Evolutionary conservation across 2,113 vertebrate species (phyloP), one percentile per base, ranked within the genome.

Genomic region (Oxygymnocypris stewartii): DNA sequence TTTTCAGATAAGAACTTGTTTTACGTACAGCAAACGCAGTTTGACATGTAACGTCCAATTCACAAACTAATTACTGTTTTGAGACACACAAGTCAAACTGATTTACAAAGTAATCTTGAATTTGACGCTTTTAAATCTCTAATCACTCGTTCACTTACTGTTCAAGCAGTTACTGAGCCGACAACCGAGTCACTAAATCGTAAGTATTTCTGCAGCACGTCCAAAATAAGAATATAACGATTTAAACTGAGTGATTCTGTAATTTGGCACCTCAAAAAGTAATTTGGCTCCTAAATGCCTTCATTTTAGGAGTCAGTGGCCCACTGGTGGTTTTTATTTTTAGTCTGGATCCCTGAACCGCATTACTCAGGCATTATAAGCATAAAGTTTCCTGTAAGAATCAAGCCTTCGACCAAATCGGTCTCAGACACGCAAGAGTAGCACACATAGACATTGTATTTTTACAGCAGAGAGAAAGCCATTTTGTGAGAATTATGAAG

Each of bases 401-500:
- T 44, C 59, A 44, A 65, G 59, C 57, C 23, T 65, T 51, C 14
- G n/a, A 82, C 79, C 79, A 47, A 28, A 82, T 82, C 40, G 42
- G 59, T 42, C 40, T 65, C 23, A 28, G 59, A 47, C 57, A 81
- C n/a, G 37, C 57, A 42, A 44, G 20, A 16, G 23, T 40, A 49
- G n/a, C n/a, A 77, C 76, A 78, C 25, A 4, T 13, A 69, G 81
- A 69, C 65, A 37, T n/a, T 23, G 25, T 82, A 82, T 82, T 82
- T 65, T 82, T 71, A 71, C 81, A 69, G 81, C 65, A 71, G 44
- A 51, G 51, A 54, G 10, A 82, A 51, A 31, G 44, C 81, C 63
- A 82, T 71, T 82, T 35, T 23, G 63, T 8, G 42, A 69, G 75
- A 71, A 76, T 57, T 37, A 67, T 76, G 44, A 44, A 20, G 61